phyloP scores from a whole-genome alignment of 2,888 invertebrate genomes.

The Dicyrtomina minuta region DNA sequence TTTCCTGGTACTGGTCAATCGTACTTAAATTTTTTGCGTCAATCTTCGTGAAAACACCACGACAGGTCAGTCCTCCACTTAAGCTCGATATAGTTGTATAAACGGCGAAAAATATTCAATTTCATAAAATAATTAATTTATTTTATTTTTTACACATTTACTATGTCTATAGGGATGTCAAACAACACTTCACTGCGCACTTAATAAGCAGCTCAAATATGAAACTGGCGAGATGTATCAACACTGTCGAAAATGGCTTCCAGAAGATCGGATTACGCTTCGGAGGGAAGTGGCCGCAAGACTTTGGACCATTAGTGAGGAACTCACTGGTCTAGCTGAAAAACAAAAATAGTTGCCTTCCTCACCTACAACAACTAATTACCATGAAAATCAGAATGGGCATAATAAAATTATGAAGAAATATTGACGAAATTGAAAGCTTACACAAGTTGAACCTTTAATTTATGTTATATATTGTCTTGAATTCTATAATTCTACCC shows the following conservation, averaged over 20 bases:
- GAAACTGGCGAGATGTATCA: constrained; percentile 74
- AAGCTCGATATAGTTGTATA: too few species aligned
- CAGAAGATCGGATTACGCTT: constrained; percentile 59
- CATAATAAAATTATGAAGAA: neutral
- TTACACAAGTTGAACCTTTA: neutral
- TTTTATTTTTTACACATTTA: too few species aligned
- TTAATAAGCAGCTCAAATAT: constrained; percentile 67
- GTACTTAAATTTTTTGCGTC: constrained; percentile 70
- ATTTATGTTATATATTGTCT: too few species aligned
- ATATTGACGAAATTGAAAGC: neutral
- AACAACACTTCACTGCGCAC: constrained; percentile 75
- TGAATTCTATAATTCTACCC: too few species aligned
- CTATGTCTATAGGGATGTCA: constrained; percentile 78
- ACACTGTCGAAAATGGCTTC: constrained; percentile 69
- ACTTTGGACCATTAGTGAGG: constrained; percentile 76
- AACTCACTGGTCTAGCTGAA: constrained; percentile 66
- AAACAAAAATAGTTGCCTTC: neutral
- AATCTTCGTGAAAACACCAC: constrained; percentile 70
- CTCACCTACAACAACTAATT: neutral
- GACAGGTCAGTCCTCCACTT: constrained; percentile 68
- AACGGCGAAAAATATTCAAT: neutral
- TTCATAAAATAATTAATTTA: too few species aligned
- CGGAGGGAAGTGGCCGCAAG: constrained; percentile 60
- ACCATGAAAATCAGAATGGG: neutral
- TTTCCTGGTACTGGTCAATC: constrained; percentile 57